phyloP scores from a whole-genome alignment of 2,113 vertebrate species.

The Sula dactylatra region DNA sequence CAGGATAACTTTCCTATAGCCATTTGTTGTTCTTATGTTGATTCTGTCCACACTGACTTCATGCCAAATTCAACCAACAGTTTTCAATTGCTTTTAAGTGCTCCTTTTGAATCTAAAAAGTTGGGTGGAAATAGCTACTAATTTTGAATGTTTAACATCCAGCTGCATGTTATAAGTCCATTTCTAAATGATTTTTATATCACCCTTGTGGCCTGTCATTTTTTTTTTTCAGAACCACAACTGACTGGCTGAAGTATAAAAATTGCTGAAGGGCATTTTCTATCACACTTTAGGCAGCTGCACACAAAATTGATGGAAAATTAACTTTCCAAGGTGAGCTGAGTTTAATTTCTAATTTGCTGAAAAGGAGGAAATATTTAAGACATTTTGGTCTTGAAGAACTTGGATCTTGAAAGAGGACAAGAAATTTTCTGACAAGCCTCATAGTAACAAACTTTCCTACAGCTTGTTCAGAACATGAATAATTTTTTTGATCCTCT shows the following conservation, averaged over 20 bases:
- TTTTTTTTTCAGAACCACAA: neutral
- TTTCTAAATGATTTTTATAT: slow-evolving; percentile 5
- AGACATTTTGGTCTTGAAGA: neutral
- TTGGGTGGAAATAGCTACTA: neutral
- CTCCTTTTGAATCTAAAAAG: neutral
- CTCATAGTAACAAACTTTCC: neutral
- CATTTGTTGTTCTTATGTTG: neutral
- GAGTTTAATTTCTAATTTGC: slow-evolving; percentile 15
- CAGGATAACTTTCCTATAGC: neutral
- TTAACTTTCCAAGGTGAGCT: neutral
- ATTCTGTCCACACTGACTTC: neutral
- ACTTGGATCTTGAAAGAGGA: neutral
- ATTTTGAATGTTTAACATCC: neutral
- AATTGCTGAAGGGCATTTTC: slow-evolving; percentile 14
- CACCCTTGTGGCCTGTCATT: neutral
- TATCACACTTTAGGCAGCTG: neutral
- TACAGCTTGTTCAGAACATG: neutral
- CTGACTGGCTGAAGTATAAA: neutral
- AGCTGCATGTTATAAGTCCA: neutral
- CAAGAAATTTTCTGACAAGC: neutral
- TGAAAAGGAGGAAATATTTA: neutral
- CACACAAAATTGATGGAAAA: slow-evolving; percentile 4
- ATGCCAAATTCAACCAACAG: neutral
- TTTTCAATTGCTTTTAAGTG: neutral
- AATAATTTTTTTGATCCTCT: neutral